These are phyloP conservation scores for Graphium colonna DNA, from an alignment of 2,888 invertebrate species.

Conservation along the genomic window DNA sequence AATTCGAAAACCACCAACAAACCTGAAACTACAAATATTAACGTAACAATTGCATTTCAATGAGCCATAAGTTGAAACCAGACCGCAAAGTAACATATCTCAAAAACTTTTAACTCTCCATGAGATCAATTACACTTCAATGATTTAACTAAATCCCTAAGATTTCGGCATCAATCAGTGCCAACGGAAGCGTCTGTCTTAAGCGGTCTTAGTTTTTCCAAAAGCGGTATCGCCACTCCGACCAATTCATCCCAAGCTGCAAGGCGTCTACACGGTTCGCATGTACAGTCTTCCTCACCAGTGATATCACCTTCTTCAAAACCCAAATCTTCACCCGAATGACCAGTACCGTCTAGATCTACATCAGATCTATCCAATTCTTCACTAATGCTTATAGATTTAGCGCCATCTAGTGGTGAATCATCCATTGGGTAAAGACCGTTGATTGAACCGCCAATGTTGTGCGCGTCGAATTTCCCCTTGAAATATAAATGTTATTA, in stretches of 20 bases:
- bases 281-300: conserved; percentile 55
- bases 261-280: conserved; percentile 57
- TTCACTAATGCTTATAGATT: conserved; percentile 46
- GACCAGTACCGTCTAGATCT: conserved; percentile 38
- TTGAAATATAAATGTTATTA: conserved; percentile 26
- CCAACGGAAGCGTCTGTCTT: conserved; percentile 64
- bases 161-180: conserved; percentile 42
- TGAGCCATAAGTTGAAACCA: too few relatives aligned
- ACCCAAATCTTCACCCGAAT: conserved; percentile 61
- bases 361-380: conserved; percentile 35
- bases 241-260: conserved; percentile 87
- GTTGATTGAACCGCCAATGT: conserved; percentile 31
- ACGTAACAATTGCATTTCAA: too few relatives aligned
- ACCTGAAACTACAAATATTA: too few relatives aligned
- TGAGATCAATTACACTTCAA: not conserved
- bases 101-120: not conserved
- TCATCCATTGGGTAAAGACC: not conserved
- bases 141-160: too few relatives aligned
- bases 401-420: conserved; percentile 27
- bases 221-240: conserved; percentile 85
- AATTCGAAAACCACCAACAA: too few relatives aligned
- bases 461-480: conserved; percentile 57
- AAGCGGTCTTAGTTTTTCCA: conserved; percentile 81
- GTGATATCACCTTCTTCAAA: conserved; percentile 60
- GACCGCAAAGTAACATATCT: not conserved